Base-by-base conservation (phyloP, 2,888 invertebrate genomes). In the Volucella inanis region DNA sequence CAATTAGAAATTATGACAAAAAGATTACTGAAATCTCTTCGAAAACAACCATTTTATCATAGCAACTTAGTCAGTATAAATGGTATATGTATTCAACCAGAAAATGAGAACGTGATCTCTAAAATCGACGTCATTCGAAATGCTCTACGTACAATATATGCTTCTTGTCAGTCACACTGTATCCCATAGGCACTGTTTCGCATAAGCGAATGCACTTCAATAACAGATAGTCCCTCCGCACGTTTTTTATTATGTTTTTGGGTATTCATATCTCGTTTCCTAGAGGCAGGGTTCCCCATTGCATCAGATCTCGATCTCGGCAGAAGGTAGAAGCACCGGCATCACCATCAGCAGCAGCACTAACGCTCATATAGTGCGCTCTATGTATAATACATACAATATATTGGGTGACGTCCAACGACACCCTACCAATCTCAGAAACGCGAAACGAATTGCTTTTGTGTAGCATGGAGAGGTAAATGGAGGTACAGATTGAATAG, bases 371-470 rank as follows among this genome's bases (percentile, higher is more conserved):
- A 38, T 65, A 41, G 22, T 52, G 65, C 31, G 43, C 22, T n/a
- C 52, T 43, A n/a, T 47, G 54, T 22, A 22, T 22, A 22, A 2
- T 22, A 22, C 18, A 22, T 6, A 38, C 3, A 12, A 22, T 6
- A 38, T 11, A 12, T 45, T 18, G 47, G 47, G 47, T 70, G 55
- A 70, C 47, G 68, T 68, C 62, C 50, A 52, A 47, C 22, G 50
- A 55, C 64, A 67, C 77, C 70, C 82, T 65, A 83, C 78, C 55
- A 61, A 72, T 68, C 72, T 83, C 55, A 49, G 47, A 43, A 83
- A 83, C 45, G 68, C 78, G 78, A 77, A 82, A 71, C 82, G 71
- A 77, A 82, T 82, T 52, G 52, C 76, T 76, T 45, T 45, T 54
- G 52, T 41, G 49, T 50, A 74, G 61, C 54, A 70, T 81, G 45